Evolutionary conservation across 2,888 invertebrate species (phyloP).

Genomic region (Oxytorus armatus): DNA sequence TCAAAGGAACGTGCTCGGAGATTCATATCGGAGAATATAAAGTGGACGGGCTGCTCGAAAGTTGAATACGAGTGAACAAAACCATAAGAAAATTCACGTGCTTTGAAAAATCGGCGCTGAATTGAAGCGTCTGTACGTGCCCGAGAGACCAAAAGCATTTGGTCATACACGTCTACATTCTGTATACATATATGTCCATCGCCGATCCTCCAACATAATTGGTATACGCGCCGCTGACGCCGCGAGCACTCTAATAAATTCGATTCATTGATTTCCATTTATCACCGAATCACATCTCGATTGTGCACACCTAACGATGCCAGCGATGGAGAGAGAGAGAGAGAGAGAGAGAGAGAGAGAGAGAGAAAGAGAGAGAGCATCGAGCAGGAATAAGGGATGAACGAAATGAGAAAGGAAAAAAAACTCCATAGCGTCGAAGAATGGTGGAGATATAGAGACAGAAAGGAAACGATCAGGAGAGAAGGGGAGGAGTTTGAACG

Average conservation of each 20-base stretch:
- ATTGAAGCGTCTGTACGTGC: constrained; percentile 30
- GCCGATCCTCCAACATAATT: constrained; percentile 20
- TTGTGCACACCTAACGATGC: constrained; percentile 50
- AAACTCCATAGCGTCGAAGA: constrained; percentile 8
- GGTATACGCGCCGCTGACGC: constrained; percentile 14
- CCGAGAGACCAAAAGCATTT: constrained; percentile 16
- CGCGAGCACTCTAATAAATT: constrained; percentile 49
- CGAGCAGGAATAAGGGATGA: constrained; percentile 41
- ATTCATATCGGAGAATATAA: constrained; percentile 18
- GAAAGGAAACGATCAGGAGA: not conserved
- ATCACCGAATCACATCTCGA: constrained; percentile 57
- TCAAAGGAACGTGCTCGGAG: constrained; percentile 37
- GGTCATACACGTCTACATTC: not conserved
- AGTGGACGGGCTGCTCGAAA: not conserved
- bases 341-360: too few relatives aligned
- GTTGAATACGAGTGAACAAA: not conserved
- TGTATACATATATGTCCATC: not conserved
- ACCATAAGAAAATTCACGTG: too few relatives aligned
- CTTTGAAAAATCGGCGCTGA: constrained; percentile 20
- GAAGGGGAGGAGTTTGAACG: constrained; percentile 50
- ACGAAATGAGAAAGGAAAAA: constrained; percentile 31
- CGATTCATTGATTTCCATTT: constrained; percentile 56
- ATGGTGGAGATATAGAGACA: constrained; percentile 21
- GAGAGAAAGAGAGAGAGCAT: too few relatives aligned
- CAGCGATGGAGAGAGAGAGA: constrained; percentile 21